Evolutionary conservation across 2,113 vertebrate genomes (phyloP).

Genomic region (Tachycineta bicolor): DNA sequence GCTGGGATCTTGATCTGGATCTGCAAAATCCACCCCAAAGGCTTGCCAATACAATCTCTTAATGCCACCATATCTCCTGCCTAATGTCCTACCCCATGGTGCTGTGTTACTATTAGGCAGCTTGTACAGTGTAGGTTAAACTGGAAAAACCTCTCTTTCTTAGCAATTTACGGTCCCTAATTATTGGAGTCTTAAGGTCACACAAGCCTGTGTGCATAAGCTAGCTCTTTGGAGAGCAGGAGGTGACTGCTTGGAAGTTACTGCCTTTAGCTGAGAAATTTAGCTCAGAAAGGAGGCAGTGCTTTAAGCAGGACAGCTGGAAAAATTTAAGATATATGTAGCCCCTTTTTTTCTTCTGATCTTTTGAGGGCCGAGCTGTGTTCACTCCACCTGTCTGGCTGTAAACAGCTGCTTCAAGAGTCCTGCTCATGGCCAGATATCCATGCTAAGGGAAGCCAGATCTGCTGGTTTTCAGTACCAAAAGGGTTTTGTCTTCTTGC

Average conservation of each 20-base stretch:
- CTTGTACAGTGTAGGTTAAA: neutral
- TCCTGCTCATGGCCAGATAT: neutral
- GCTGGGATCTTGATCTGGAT: neutral
- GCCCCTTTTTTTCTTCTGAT: neutral
- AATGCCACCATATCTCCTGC: neutral
- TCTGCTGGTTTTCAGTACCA: neutral
- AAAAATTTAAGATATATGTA: neutral
- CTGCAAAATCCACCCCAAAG: neutral
- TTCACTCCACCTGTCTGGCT: neutral
- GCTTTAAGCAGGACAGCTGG: neutral
- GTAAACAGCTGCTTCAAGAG: neutral
- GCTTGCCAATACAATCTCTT: neutral
- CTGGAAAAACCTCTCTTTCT: neutral
- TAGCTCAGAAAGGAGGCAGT: neutral
- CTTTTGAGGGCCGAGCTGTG: neutral
- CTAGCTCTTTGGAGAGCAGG: neutral
- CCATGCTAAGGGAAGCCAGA: neutral
- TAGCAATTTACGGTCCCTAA: neutral
- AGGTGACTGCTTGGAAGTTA: neutral
- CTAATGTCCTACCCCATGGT: neutral
- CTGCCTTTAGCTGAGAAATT: neutral
- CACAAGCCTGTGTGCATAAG: neutral
- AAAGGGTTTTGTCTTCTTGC: neutral
- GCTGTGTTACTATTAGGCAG: neutral
- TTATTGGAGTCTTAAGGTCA: neutral